Evolutionary conservation across 2,888 invertebrate species (phyloP).

Genomic region (Caenorhabditis drosophilae): DNA sequence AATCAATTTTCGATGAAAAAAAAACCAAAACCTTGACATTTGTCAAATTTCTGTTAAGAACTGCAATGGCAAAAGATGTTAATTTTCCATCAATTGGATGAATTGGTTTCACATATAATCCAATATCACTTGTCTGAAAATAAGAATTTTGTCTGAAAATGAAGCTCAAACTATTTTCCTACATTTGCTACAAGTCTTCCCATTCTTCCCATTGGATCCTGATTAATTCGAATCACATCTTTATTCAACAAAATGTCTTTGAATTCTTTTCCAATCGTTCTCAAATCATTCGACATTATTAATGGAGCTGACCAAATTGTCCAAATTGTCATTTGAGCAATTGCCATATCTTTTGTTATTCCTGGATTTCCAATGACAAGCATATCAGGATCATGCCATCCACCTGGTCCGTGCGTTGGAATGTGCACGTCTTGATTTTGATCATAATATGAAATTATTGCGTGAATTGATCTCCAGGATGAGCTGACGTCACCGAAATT

Average conservation of each 20-base stretch:
- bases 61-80: conserved; percentile 60
- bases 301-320: conserved; percentile 68
- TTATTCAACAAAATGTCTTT: conserved; percentile 60
- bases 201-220: conserved; percentile 69
- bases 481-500: conserved; percentile 71
- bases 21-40: background rate
- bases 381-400: conserved; percentile 73
- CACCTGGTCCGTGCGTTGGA: conserved; percentile 71
- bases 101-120: conserved; percentile 60
- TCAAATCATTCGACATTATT: conserved; percentile 64
- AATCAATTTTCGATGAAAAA: too few relatives aligned
- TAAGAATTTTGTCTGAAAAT: background rate
- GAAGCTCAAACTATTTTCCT: conserved; percentile 11
- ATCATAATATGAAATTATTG: conserved; percentile 71
- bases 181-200: conserved; percentile 65
- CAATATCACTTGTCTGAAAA: conserved; percentile 58
- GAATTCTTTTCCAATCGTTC: conserved; percentile 52
- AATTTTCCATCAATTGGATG: conserved; percentile 44
- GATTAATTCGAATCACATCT: conserved; percentile 66
- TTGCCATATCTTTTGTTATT: conserved; percentile 57
- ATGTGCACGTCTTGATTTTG: conserved; percentile 70
- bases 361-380: conserved; percentile 65
- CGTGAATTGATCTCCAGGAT: conserved; percentile 69
- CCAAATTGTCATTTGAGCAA: conserved; percentile 66
- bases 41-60: conserved; percentile 52